A percentile compares a stretch with the other conserved stretches of the same genome.
Evolutionary conservation across 1,140 invertebrate species (phyloP).

Genomic region (Mycetomoellerius zeteki): DNA sequence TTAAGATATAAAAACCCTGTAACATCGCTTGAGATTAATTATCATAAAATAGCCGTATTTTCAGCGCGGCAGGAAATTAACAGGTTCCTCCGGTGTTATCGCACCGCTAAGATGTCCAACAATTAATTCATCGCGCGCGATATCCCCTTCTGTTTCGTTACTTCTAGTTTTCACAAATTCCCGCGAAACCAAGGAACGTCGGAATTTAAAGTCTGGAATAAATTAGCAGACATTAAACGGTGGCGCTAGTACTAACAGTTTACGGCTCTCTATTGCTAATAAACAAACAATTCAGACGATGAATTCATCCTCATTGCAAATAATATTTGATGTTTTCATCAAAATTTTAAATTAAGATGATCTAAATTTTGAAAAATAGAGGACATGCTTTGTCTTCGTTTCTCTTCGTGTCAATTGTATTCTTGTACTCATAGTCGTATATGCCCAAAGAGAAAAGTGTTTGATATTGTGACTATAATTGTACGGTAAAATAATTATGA

Average conservation of each 20-base stretch:
- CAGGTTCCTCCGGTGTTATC: slow-evolving; percentile 49
- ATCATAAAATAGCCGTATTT: slow-evolving; percentile 52
- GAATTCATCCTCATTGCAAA: neutral
- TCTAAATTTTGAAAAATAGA: neutral
- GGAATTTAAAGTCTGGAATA: slow-evolving; percentile 38
- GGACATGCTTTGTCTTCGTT: neutral
- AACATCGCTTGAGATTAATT: slow-evolving; percentile 56
- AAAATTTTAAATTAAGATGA: slow-evolving; percentile 1
- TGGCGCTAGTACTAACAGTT: neutral
- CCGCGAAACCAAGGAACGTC: slow-evolving; percentile 30
- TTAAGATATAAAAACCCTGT: slow-evolving; percentile 60
- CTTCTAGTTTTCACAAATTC: slow-evolving; percentile 40
- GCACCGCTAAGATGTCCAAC: slow-evolving; percentile 58
- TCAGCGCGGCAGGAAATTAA: slow-evolving; percentile 57
- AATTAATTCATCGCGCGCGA: slow-evolving; percentile 58
- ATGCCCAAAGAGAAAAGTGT: no score
- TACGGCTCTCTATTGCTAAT: neutral
- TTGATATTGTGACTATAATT: no score
- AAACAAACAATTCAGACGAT: neutral
- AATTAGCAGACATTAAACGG: slow-evolving; percentile 32
- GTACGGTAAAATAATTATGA: no score
- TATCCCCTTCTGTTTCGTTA: slow-evolving; percentile 46
- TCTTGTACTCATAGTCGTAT: no score
- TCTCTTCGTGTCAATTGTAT: no score
- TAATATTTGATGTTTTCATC: neutral